Percentiles rank a stretch among this genome's conserved stretches.
These are phyloP conservation scores for Lophotis ruficrista DNA, from an alignment of 2,113 vertebrate species.

Conservation along the genomic window DNA sequence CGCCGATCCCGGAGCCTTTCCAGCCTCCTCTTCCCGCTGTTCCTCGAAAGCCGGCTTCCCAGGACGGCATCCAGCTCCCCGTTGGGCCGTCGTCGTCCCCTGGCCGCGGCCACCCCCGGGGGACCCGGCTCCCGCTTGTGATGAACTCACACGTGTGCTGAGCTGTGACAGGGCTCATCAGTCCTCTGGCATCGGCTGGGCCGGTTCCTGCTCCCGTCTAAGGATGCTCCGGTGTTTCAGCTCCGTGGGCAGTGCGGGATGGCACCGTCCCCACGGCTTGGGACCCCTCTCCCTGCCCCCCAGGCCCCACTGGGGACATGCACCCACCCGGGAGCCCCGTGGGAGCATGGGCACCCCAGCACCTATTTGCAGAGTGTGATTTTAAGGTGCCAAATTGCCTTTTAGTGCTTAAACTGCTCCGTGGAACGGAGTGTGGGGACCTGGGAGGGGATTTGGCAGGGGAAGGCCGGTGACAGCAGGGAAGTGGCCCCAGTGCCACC, in stretches of 20 bases:
- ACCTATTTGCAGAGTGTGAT: fast-evolving
- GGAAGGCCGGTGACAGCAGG: fast-evolving
- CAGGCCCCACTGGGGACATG: fast-evolving
- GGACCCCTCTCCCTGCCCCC: neutral
- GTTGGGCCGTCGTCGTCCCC: fast-evolving
- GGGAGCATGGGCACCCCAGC: neutral
- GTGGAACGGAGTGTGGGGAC: neutral
- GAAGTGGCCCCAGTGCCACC: neutral
- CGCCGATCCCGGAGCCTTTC: constrained; percentile 58
- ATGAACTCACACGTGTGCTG: neutral
- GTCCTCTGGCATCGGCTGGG: neutral
- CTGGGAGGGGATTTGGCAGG: neutral
- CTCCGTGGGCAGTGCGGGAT: fast-evolving
- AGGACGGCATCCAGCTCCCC: neutral
- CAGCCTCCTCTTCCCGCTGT: constrained; percentile 54
- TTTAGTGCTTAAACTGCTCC: neutral
- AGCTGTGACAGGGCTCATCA: neutral
- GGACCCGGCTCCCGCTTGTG: fast-evolving
- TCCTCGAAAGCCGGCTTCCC: constrained; percentile 52
- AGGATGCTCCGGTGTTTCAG: neutral
- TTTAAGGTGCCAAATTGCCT: neutral
- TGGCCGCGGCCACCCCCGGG: fast-evolving
- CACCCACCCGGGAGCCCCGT: fast-evolving
- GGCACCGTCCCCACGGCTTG: fast-evolving
- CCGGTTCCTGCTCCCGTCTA: fast-evolving